Base-by-base conservation (phyloP, 2,888 invertebrate genomes). In the Xanthia icteritia region DNA sequence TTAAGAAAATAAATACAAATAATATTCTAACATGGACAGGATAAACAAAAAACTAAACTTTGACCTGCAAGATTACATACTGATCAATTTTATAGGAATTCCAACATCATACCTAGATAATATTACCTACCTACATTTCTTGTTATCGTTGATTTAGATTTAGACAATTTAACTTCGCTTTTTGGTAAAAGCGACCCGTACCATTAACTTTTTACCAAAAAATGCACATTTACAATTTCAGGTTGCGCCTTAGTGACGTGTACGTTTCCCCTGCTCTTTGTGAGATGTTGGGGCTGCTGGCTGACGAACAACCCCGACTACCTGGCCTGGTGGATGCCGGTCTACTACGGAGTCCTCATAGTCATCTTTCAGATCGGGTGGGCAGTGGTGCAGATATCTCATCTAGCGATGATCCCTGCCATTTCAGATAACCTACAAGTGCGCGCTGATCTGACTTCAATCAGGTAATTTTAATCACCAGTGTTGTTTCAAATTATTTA, bases 361-460 rank as follows among this genome's bases (percentile, higher is more conserved):
- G 94, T 97, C 17, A 95, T 99, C 86, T 99, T 99, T 94, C 99
- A 99, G 96, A 98, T 98, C 86, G 99, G 99, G 20, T 99, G 99
- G 99, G 99, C 99, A 0, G 97, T 98, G 13, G 98, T 98, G 2
- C 99, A 99, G 96, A 99, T 99, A 89, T 98, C 99, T 1, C 99
- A 99, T 95, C 97, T 99, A 75, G 98, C 99, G 1, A 97, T 99
- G 94, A 99, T 99, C 89, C 99, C 99, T 1, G 97, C 98, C 72
- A 97, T 99, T 76, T 97, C 98, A 0, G 97, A 97, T 66, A 97
- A 97, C 85, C 97, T 98, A 67, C 96, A 97, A 85, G 97, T 98
- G 82, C 97, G 99, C 76, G 97, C 98, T 2, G 98, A 98, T 88
- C 96, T 99, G 82, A 98, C 98, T 65, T 98, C 98, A 5, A 98